phyloP scores from a whole-genome alignment of 2,113 vertebrate species.

The Gila orcuttii region DNA sequence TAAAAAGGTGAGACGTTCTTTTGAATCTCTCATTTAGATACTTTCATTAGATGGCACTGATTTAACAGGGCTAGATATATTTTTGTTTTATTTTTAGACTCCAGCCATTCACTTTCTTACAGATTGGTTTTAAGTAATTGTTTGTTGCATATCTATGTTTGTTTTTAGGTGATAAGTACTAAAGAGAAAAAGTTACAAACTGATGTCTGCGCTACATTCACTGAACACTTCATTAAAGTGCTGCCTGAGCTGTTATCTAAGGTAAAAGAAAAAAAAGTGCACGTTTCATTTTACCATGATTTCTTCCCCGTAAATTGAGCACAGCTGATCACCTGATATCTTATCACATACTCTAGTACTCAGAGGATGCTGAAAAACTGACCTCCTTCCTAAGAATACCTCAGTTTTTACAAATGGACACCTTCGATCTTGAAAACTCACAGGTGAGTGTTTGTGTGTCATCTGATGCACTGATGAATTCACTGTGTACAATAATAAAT shows the following conservation, averaged over 20 bases:
- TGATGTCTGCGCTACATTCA: slow-evolving; percentile 84
- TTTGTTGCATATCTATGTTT: slow-evolving; percentile 18
- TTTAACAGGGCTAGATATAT: neutral
- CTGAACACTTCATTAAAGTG: slow-evolving; percentile 80
- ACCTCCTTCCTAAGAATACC: slow-evolving; percentile 85
- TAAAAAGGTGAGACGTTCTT: slow-evolving; percentile 78
- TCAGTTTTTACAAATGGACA: slow-evolving; percentile 81
- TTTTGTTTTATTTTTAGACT: neutral
- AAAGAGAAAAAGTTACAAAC: slow-evolving; percentile 84
- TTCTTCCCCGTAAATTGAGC: neutral
- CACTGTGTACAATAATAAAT: too few species aligned
- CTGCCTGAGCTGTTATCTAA: slow-evolving; percentile 86
- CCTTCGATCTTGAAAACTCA: slow-evolving; percentile 65
- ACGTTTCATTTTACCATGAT: neutral
- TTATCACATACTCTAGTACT: slow-evolving; percentile 76
- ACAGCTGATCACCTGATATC: neutral
- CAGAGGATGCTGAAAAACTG: slow-evolving; percentile 74
- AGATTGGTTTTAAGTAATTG: neutral
- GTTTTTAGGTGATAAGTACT: slow-evolving; percentile 68
- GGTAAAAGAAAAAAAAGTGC: slow-evolving; percentile 68
- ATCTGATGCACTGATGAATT: neutral
- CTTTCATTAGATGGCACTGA: neutral
- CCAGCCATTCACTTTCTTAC: neutral
- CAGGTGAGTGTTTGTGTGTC: slow-evolving; percentile 63
- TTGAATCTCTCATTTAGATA: neutral